Evolutionary conservation across 1,140 invertebrate genomes (phyloP), one percentile per base, ranked within the genome.

Genomic region (Bombus huntii): DNA sequence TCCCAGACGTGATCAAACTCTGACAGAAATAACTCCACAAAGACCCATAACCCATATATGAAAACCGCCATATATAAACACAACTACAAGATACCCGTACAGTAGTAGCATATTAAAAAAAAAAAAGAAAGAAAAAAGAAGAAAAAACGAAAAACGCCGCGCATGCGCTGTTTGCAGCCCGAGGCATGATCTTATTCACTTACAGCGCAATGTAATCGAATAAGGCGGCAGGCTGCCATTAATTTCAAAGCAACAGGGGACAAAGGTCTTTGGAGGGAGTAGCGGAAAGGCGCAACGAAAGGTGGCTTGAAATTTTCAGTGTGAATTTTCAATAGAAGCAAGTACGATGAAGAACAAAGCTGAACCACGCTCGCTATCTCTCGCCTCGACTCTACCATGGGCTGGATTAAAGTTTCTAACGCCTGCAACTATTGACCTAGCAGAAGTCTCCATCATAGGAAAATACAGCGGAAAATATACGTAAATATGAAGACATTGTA

Each of bases 321-420:
- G 76, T 53, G 83, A 84, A 88, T 89, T 88, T 66, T 76, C 83
- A 88, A 88, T 88, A 71, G 44, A 12, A 28, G 31, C 65, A 13
- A 53, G 74, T 70, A 78, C 78, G 78, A 86, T 86, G 68, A 59
- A 77, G 59, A 66, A 89, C 75, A 89, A 88, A 89, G 83, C 66
- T 44, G 62, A 68, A 85, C 44, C 66, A 77, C 28, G 39, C 53
- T 71, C 12, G 62, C 83, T n/a, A 82, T 74, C 83, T 85, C 66
- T 34, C 57, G 5, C 25, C 34, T 18, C 6, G 6, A 53, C 47
- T 53, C 18, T 53, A 18, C 47, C 18, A 53, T 8, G 47, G 6
- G 47, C 47, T 53, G 47, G 47, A 53, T 53, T 53, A 22, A 53
- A 22, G 47, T 53, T 53, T 53, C 47, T 53, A 53, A 53, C 47